Evolutionary conservation across 2,888 invertebrate species (phyloP).

Genomic region (Slavum lentiscoides): DNA sequence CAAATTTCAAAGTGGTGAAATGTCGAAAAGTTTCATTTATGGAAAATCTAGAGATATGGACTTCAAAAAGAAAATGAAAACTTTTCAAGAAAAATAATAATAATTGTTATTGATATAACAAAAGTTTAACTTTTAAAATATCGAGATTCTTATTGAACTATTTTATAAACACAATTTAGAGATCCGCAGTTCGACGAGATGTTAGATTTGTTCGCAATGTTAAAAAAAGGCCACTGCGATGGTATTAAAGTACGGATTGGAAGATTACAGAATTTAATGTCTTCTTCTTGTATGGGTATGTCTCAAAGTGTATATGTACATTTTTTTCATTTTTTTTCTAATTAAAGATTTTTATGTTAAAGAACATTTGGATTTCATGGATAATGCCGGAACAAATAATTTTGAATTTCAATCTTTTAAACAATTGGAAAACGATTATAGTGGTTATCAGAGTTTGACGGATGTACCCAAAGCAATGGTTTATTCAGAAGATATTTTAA

Average conservation of each 20-base stretch:
- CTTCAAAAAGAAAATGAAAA: no score
- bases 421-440: conserved; percentile 87
- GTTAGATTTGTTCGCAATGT: conserved; percentile 92
- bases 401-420: conserved; percentile 80
- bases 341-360: background rate
- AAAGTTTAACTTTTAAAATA: no score
- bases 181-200: conserved; percentile 97
- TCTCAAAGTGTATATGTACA: background rate
- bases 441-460: conserved; percentile 92
- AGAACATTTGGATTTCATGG: conserved; percentile 98
- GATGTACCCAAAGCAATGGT: conserved; percentile 85
- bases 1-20: no score
- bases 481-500: conserved; percentile 69
- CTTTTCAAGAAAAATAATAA: no score
- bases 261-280: conserved; percentile 89
- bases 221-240: conserved; percentile 95
- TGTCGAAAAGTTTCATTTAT: no score
- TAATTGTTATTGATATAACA: no score
- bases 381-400: conserved; percentile 71
- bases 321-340: background rate
- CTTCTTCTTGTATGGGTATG: conserved; percentile 93
- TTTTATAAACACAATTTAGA: conserved; percentile 58
- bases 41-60: no score
- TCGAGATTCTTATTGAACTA: no score
- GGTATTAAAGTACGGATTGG: conserved; percentile 95